A percentile compares a stretch with the other conserved stretches of the same genome.
These are phyloP conservation scores for Perdix hodgsoniae DNA, from an alignment of 2,797 vertebrate genomes.

Conservation along the genomic window DNA sequence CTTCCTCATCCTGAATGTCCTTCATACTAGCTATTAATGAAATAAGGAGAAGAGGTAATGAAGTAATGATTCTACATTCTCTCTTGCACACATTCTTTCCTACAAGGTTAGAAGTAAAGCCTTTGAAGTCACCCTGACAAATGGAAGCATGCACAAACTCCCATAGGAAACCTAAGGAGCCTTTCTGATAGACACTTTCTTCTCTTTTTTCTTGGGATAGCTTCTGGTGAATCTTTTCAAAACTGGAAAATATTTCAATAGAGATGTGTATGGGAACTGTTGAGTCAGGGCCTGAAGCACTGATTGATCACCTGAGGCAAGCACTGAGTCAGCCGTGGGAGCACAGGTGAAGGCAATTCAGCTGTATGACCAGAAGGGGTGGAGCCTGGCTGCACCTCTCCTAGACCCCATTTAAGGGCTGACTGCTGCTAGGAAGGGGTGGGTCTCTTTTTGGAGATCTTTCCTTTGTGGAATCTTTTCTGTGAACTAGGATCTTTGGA, in stretches of 20 bases:
- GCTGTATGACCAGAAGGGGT: no score
- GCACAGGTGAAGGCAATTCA: no score
- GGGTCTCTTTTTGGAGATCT: no score
- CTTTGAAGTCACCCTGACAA: slow-evolving; percentile 21
- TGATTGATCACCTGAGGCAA: no score
- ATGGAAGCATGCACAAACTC: neutral
- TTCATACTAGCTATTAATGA: slow-evolving; percentile 10
- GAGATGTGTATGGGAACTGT: neutral
- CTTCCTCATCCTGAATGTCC: neutral
- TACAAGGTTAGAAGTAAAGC: neutral
- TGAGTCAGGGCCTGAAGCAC: no score
- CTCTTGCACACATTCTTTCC: neutral
- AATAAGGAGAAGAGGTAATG: slow-evolving; percentile 2
- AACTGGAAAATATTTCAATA: neutral
- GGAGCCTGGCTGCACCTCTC: no score
- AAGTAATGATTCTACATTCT: neutral
- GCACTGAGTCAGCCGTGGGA: no score
- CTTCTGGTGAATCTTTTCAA: slow-evolving; percentile 2
- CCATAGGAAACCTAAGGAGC: neutral
- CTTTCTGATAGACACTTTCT: neutral
- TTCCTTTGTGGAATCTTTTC: no score
- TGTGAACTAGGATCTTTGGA: no score
- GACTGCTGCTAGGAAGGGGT: no score
- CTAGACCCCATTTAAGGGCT: no score
- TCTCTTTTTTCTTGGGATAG: neutral